phyloP scores from a whole-genome alignment of 30 jellyfish, hydroid and myxozoan species.

The Hydra vulgaris region DNA sequence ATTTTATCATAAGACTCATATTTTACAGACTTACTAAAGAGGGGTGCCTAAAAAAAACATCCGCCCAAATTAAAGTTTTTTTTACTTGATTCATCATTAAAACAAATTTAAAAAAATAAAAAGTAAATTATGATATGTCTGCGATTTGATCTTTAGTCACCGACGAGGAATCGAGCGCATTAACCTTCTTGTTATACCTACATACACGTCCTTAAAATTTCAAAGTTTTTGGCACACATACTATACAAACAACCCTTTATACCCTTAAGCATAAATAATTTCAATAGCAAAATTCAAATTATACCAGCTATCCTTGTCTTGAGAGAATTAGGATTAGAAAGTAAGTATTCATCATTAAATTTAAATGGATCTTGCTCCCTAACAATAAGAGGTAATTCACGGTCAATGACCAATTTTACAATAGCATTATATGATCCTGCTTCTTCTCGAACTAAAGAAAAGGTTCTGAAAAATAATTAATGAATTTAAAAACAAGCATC shows the following conservation, averaged over 20 bases:
- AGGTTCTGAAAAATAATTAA: neutral
- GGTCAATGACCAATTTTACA: constrained; percentile 55
- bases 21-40: no score
- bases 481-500: neutral
- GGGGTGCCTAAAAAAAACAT: no score
- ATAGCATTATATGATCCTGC: constrained; percentile 29
- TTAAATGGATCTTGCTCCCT: constrained; percentile 27
- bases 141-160: no score
- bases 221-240: no score
- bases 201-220: no score
- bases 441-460: constrained; percentile 36
- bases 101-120: no score
- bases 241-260: neutral
- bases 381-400: constrained; percentile 40
- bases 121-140: no score
- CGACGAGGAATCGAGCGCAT: no score
- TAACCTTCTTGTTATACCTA: no score
- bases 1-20: no score
- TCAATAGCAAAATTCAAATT: neutral
- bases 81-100: no score
- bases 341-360: constrained; percentile 27
- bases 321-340: constrained; percentile 37
- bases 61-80: no score
- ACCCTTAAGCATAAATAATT: neutral
- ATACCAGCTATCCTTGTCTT: constrained; percentile 48